These are phyloP conservation scores for Myocastor coypus DNA, from an alignment of 2,113 vertebrate genomes.

Conservation along the genomic window DNA sequence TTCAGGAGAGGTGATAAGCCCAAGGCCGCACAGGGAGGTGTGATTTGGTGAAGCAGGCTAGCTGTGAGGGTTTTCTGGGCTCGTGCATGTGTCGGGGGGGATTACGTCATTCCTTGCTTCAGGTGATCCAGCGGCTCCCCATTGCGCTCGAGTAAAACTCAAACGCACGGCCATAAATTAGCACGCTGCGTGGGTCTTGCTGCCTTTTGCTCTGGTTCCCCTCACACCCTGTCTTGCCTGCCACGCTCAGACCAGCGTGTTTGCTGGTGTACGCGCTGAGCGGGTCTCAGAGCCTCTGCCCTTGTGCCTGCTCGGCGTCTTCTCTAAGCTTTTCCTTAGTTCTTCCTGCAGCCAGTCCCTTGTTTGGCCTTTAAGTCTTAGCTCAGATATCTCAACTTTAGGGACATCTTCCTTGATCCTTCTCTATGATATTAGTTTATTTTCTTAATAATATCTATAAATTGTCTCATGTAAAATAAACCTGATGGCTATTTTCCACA, in stretches of 20 bases:
- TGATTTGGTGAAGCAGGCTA: background rate
- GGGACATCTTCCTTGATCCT: background rate
- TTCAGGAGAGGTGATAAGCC: background rate
- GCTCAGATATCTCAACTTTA: background rate
- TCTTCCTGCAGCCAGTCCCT: background rate
- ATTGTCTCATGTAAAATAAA: background rate
- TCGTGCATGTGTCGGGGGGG: no score
- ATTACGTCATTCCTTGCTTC: background rate
- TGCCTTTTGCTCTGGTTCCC: background rate
- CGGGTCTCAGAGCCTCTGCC: background rate
- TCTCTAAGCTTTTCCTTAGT: background rate
- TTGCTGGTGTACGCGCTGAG: no score
- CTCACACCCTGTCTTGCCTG: rapidly evolving
- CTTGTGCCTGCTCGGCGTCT: background rate
- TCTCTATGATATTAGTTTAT: background rate
- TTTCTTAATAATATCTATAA: background rate
- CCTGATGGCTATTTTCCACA: background rate
- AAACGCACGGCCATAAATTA: background rate
- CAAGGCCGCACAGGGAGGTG: rapidly evolving
- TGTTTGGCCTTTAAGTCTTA: background rate
- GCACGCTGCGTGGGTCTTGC: background rate
- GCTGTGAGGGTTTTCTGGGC: background rate
- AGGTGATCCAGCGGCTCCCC: background rate
- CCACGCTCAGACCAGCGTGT: no score
- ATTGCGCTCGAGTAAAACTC: background rate